Conservation (phyloP, 1,140 invertebrate species). For the Lordiphosa collinella region DNA sequence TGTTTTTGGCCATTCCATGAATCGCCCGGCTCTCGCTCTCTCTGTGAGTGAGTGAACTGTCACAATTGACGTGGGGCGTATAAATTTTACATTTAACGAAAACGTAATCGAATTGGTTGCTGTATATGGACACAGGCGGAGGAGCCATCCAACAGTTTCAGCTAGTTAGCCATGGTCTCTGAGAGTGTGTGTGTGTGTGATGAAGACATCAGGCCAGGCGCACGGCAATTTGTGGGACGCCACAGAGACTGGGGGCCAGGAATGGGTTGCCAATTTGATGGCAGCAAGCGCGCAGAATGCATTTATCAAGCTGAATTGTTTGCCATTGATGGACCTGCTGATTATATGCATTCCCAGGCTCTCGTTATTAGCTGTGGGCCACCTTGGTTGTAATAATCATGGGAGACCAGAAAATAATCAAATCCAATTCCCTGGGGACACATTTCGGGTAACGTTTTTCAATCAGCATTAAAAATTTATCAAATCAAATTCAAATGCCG, state of each 20-base stretch:
- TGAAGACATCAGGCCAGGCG: conserved; percentile 73
- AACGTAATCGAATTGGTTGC: conserved; percentile 77
- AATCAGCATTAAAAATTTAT: conserved; percentile 77
- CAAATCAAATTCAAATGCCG: conserved; percentile 70
- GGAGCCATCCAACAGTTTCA: conserved; percentile 10
- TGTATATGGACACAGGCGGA: conserved; percentile 58
- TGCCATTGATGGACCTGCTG: conserved; percentile 42
- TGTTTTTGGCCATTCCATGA: conserved; percentile 44
- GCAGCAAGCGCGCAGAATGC: conserved; percentile 51
- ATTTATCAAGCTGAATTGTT: conserved; percentile 67
- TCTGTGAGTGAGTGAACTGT: conserved; percentile 72
- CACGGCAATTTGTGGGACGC: conserved; percentile 74
- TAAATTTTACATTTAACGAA: conserved; percentile 78
- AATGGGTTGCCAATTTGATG: conserved; percentile 58
- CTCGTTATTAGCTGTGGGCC: conserved; percentile 68
- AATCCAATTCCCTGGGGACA: conserved; percentile 50
- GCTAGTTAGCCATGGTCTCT: conserved; percentile 37
- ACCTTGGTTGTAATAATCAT: conserved; percentile 62
- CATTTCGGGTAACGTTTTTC: conserved; percentile 71
- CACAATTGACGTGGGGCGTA: conserved; percentile 76
- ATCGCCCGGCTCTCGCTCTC: conserved; percentile 14
- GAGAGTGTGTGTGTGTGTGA: conserved; percentile 24
- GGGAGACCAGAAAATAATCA: conserved; percentile 17
- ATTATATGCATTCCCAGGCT: conserved; percentile 50
- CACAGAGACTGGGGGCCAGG: conserved; percentile 29